A percentile compares a stretch with the other conserved stretches of the same genome.
These are phyloP conservation scores for Zeuzera pyrina DNA, from an alignment of 2,888 invertebrate genomes.

Conservation along the genomic window DNA sequence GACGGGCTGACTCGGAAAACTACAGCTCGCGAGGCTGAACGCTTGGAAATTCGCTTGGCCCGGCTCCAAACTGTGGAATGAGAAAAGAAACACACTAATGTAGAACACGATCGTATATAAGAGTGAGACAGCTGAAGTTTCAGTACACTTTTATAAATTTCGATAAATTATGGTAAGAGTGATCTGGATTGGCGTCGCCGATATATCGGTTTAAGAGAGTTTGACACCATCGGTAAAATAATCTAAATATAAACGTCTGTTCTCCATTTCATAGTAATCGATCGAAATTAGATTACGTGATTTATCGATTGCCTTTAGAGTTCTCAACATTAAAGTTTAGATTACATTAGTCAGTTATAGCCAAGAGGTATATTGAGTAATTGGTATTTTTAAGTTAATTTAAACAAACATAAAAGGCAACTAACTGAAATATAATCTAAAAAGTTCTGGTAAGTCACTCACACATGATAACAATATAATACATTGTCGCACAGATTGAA, in stretches of 20 bases:
- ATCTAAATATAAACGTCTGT: conserved; percentile 49
- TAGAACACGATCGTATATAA: conserved; percentile 50
- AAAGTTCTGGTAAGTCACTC: neutral
- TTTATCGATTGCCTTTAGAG: neutral
- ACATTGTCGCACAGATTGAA: too few species aligned
- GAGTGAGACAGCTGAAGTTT: conserved; percentile 60
- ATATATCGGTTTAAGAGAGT: conserved; percentile 55
- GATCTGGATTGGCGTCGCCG: conserved; percentile 58
- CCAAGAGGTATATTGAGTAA: neutral
- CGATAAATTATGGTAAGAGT: conserved; percentile 64
- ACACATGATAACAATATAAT: too few species aligned
- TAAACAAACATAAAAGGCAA: neutral
- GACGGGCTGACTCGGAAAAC: conserved; percentile 66
- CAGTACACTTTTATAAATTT: conserved; percentile 55
- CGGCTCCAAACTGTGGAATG: conserved; percentile 74
- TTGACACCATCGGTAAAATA: conserved; percentile 54
- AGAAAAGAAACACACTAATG: conserved; percentile 69
- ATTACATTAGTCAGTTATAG: neutral
- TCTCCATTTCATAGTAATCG: conserved; percentile 21
- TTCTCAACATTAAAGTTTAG: neutral
- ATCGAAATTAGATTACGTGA: neutral
- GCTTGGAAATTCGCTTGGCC: conserved; percentile 72
- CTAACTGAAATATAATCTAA: neutral
- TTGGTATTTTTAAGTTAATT: neutral
- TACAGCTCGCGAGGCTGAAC: conserved; percentile 64